These are phyloP conservation scores for Plecturocebus donacophilus DNA, from an alignment of 2,113 vertebrate genomes.

Conservation along the genomic window DNA sequence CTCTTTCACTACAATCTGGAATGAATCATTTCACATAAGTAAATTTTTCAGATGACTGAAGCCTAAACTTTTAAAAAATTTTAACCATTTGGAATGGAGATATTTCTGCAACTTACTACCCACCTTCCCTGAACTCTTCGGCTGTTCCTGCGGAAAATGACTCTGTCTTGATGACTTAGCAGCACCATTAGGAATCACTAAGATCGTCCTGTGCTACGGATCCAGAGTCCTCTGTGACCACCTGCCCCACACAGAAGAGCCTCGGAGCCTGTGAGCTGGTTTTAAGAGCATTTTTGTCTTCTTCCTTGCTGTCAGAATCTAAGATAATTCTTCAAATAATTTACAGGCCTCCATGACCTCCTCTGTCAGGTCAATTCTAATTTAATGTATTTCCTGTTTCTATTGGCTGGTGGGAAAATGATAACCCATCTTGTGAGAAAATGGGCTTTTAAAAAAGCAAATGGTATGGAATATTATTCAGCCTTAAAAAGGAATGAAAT, in stretches of 20 bases:
- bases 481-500: slow-evolving; percentile 13
- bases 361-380: neutral
- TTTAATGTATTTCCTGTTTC: neutral
- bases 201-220: rapidly evolving
- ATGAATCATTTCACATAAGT: neutral
- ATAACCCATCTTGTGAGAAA: neutral
- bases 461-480: neutral
- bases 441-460: neutral
- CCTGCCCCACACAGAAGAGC: neutral
- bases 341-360: neutral
- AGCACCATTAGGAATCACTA: rapidly evolving
- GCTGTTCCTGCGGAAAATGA: neutral
- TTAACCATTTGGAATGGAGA: slow-evolving; percentile 28
- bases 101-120: neutral
- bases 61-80: slow-evolving; percentile 18
- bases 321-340: neutral
- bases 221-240: rapidly evolving
- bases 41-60: slow-evolving; percentile 59
- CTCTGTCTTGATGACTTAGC: neutral
- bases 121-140: neutral
- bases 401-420: neutral
- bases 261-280: neutral
- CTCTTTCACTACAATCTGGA: neutral
- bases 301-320: neutral
- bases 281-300: neutral